Percentiles rank a stretch among this genome's conserved stretches.
Conservation (phyloP, 2,888 invertebrate species). For the Timema podura region DNA sequence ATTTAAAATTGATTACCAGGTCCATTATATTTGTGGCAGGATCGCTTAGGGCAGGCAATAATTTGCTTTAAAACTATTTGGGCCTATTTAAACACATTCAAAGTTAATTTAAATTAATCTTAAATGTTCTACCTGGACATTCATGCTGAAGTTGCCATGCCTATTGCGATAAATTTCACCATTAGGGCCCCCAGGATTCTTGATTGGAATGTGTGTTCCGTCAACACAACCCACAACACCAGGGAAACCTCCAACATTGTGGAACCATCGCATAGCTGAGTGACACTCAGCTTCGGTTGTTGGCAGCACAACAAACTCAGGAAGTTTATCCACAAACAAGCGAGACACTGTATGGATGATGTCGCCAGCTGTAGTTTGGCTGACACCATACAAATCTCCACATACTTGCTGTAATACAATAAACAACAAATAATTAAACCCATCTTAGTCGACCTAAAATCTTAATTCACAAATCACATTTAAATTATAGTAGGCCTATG, state of each 20-base stretch:
- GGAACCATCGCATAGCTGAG: not conserved
- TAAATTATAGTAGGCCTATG: too few relatives aligned
- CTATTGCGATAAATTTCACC: not conserved
- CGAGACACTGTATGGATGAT: not conserved
- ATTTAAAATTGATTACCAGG: too few relatives aligned
- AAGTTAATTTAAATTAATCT: not conserved
- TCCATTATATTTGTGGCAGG: too few relatives aligned
- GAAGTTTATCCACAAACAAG: not conserved
- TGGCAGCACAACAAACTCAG: not conserved
- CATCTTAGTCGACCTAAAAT: too few relatives aligned
- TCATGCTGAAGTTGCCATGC: constrained; percentile 1
- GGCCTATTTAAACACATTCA: not conserved
- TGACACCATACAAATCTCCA: constrained; percentile 4
- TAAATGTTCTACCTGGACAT: not conserved
- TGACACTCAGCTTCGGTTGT: not conserved
- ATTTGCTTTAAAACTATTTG: too few relatives aligned
- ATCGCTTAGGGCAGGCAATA: too few relatives aligned
- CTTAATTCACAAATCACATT: too few relatives aligned
- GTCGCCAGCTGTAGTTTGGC: not conserved
- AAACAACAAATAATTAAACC: not conserved
- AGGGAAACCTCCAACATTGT: constrained; percentile 1
- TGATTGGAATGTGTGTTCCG: not conserved
- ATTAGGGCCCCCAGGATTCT: not conserved
- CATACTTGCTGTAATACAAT: not conserved
- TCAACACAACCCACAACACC: not conserved